These are phyloP conservation scores for Helostoma temminkii DNA, from an alignment of 2,797 vertebrate species.

Conservation along the genomic window DNA sequence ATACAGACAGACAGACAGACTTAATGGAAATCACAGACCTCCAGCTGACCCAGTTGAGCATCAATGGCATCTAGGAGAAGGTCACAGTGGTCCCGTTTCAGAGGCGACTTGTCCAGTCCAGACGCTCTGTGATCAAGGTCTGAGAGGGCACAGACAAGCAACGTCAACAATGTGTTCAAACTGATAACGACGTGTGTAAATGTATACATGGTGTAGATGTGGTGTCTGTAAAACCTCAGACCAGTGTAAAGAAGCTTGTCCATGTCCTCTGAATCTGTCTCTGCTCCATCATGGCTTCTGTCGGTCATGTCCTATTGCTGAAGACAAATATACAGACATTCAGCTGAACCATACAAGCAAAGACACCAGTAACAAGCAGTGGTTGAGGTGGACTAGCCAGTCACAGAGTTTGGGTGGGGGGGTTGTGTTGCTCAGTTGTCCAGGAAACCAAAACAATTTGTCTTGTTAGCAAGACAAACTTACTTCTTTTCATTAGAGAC, in stretches of 20 bases:
- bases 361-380: conserved; percentile 3
- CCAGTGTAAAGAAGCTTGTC: conserved; percentile 71
- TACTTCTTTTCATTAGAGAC: conserved; percentile 33
- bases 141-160: conserved; percentile 36
- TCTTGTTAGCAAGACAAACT: conserved; percentile 42
- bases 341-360: conserved; percentile 13
- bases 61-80: conserved; percentile 77
- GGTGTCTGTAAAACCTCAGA: conserved; percentile 40
- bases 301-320: conserved; percentile 66
- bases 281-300: conserved; percentile 12
- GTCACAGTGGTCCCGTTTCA: conserved; percentile 68
- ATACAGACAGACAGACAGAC: neutral
- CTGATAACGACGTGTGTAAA: neutral
- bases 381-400: conserved; percentile 31
- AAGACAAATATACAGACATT: conserved; percentile 36
- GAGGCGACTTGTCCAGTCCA: neutral
- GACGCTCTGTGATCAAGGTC: conserved; percentile 51
- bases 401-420: conserved; percentile 18
- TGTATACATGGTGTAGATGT: neutral
- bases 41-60: conserved; percentile 72
- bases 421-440: conserved; percentile 72
- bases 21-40: conserved; percentile 64
- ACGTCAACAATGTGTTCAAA: neutral
- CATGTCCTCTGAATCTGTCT: conserved; percentile 49
- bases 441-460: conserved; percentile 68